Evolutionary conservation across 2,113 vertebrate genomes (phyloP), one percentile per base, ranked within the genome.

Genomic region (Ochotona curzoniae): DNA sequence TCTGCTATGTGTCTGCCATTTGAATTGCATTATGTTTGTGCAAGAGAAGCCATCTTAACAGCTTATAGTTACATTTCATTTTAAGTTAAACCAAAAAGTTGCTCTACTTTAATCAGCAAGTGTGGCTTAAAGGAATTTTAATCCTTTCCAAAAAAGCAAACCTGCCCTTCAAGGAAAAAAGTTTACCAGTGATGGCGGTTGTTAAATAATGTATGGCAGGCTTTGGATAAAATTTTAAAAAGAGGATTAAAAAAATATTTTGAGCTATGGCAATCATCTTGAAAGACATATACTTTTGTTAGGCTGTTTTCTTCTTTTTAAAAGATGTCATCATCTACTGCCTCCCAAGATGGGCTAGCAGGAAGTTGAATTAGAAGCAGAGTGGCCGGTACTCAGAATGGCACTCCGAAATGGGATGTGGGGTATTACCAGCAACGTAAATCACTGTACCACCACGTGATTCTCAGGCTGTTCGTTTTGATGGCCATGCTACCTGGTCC

Each of bases 1-100:
- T 87, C 20, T 89, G 57, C 54, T 90, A 81, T 11, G 12, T 51
- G 38, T 38, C 47, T 92, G 8, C n/a, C 75, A 93, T 90, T 44
- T 92, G 57, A 90, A 90, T 91, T n/a, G 85, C 66, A 89, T 85
- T 47, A 86, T 80, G 20, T 79, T 94, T 35, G 74, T 78, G 38
- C 10, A 67, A 91, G 63, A 87, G 91, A 83, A 80, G 35, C 14
- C n/a, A 85, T 67, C 23, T 61, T 91, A 89, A 71, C 49, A 87
- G 25, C 85, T 28, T 61, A 66, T 2, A 61, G 60, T 69, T 88
- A 88, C 9, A 75, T 35, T 49, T 79, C 49, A 63, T 64, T 92
- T 87, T 67, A 94, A 94, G 79, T 92, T 73, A 87, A 96, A 80
- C 63, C 61, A 17, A 64, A 81, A 93, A 35, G 21, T 44, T 90